A percentile compares a stretch with the other conserved stretches of the same genome.
These are phyloP conservation scores for Capra hircus DNA, from an alignment of 2,113 vertebrate species.

Conservation along the genomic window DNA sequence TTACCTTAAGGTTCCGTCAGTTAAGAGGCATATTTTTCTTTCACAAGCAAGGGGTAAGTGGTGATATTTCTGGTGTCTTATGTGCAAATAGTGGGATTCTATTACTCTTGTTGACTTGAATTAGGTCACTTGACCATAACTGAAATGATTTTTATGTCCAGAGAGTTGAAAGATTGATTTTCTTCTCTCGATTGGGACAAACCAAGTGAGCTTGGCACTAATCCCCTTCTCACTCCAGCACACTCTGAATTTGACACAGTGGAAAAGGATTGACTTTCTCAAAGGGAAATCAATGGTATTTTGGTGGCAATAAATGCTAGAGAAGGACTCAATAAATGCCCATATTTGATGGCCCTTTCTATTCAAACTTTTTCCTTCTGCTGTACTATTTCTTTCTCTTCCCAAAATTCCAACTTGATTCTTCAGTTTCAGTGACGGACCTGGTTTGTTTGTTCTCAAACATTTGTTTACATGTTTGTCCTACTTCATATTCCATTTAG, in stretches of 20 bases:
- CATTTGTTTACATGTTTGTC: not conserved
- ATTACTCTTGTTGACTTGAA: not conserved
- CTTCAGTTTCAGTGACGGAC: not conserved
- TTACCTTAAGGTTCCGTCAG: not conserved
- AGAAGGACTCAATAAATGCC: not conserved
- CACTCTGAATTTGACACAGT: not conserved
- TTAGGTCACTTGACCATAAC: not conserved
- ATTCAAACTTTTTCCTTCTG: not conserved
- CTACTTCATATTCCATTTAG: not conserved
- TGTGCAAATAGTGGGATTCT: not conserved
- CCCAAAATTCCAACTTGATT: not conserved
- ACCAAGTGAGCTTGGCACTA: not conserved
- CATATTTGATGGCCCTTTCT: not conserved
- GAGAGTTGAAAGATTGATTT: not conserved
- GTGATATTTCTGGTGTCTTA: not conserved
- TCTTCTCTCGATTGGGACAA: not conserved
- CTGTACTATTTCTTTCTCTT: not conserved
- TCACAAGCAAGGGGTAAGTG: not conserved
- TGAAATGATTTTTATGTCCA: not conserved
- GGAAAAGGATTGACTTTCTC: not conserved
- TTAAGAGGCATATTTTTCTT: not conserved
- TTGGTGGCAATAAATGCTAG: not conserved
- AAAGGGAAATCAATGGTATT: not conserved
- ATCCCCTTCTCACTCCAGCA: rapidly evolving
- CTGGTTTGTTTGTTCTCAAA: not conserved